Evolutionary conservation across 2,797 vertebrate species (phyloP).

Genomic region (Mionectes olivaceus): DNA sequence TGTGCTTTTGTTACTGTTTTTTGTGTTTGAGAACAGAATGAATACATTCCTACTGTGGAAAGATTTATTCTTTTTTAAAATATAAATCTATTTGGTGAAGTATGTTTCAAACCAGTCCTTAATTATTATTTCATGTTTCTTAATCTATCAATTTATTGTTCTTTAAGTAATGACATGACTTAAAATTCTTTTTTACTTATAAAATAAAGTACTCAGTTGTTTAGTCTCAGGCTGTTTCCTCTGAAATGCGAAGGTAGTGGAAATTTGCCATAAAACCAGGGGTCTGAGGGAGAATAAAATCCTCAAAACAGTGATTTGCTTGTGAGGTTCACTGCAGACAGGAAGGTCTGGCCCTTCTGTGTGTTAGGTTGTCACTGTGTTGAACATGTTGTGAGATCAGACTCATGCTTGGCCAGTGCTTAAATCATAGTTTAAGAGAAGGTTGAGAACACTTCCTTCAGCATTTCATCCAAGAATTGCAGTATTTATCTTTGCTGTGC

Average conservation of each 20-base stretch:
- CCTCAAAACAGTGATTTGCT: background rate
- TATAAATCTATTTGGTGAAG: background rate
- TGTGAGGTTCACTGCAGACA: background rate
- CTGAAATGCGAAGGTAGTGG: conserved; percentile 46
- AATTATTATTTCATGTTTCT: conserved; percentile 43
- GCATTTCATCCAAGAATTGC: background rate
- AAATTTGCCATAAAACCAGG: conserved; percentile 28
- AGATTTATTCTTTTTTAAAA: background rate
- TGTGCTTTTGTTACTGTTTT: background rate
- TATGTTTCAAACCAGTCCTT: background rate
- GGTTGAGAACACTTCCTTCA: background rate
- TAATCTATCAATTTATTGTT: conserved; percentile 70
- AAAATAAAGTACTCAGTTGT: conserved; percentile 61
- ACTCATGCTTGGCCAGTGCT: background rate
- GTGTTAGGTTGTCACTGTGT: background rate
- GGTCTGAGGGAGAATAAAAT: background rate
- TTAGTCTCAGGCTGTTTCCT: conserved; percentile 47
- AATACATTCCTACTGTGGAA: background rate
- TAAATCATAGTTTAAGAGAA: background rate
- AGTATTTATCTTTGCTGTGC: background rate
- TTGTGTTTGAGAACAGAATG: background rate
- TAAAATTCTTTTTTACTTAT: conserved; percentile 52
- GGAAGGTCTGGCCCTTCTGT: background rate
- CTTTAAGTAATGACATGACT: conserved; percentile 52
- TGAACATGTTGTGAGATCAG: background rate